Percentiles rank a stretch among this genome's conserved stretches.
phyloP scores from a whole-genome alignment of 2,888 invertebrate genomes.

The Silvanus unidentatus region DNA sequence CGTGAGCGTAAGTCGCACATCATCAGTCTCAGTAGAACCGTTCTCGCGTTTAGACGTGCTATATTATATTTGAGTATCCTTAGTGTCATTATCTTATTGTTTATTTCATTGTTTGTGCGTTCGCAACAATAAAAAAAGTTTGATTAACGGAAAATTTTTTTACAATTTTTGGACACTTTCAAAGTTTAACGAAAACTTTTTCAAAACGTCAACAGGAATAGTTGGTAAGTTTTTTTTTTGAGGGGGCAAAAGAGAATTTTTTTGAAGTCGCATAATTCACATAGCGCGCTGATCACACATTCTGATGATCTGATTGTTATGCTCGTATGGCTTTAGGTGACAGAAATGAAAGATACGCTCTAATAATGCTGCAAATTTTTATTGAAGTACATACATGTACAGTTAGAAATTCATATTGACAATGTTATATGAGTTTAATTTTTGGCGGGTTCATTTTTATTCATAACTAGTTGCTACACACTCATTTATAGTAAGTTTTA shows the following conservation, averaged over 20 bases:
- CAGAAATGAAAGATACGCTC: slow-evolving; percentile 27
- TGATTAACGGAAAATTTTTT: too few relatives aligned
- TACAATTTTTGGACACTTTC: not conserved
- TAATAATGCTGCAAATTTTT: slow-evolving; percentile 28
- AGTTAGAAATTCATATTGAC: slow-evolving; percentile 18
- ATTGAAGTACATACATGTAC: slow-evolving; percentile 22
- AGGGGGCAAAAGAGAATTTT: too few relatives aligned
- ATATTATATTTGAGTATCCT: not conserved
- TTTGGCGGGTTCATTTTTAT: too few relatives aligned
- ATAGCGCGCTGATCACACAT: slow-evolving; percentile 1
- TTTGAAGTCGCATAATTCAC: too few relatives aligned
- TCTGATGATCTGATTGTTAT: slow-evolving; percentile 15
- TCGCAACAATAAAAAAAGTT: not conserved
- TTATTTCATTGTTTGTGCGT: slow-evolving; percentile 7
- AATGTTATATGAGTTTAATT: not conserved
- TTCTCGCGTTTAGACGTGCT: slow-evolving; percentile 12
- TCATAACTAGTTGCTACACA: too few relatives aligned
- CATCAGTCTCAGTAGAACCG: slow-evolving; percentile 16
- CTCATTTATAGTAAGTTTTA: too few relatives aligned
- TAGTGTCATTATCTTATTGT: slow-evolving; percentile 16
- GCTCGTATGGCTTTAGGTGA: slow-evolving; percentile 22
- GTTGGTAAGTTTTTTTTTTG: slow-evolving; percentile 21
- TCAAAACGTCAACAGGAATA: slow-evolving; percentile 17
- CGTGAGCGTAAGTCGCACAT: slow-evolving; percentile 3
- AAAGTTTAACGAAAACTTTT: slow-evolving; percentile 4